These are phyloP conservation scores for Beroe forskalii DNA, from an alignment of 37 sponge, comb jelly and placozoan genomes.

Conservation along the genomic window DNA sequence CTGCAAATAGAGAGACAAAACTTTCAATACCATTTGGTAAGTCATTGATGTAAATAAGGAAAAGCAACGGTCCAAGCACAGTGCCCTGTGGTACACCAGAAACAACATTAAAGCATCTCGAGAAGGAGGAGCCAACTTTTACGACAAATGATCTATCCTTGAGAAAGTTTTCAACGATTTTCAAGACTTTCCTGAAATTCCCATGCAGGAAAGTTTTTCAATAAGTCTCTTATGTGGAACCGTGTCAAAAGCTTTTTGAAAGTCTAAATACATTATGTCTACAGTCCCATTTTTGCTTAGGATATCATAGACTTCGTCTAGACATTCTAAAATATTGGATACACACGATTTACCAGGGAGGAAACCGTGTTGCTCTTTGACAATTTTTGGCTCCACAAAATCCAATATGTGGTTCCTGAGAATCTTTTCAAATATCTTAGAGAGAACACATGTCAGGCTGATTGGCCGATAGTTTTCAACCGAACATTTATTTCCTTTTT, in stretches of 20 bases:
- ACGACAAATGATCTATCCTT: slow-evolving; percentile 11
- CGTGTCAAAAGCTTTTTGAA: slow-evolving; percentile 34
- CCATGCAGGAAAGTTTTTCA: neutral
- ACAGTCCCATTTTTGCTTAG: neutral
- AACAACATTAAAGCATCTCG: neutral
- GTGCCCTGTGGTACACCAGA: slow-evolving; percentile 9
- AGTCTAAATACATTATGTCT: neutral
- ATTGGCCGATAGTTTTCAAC: neutral
- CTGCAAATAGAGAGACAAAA: slow-evolving; percentile 1
- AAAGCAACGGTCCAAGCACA: neutral
- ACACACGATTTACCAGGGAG: neutral
- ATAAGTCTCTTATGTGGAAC: neutral
- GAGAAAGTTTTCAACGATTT: slow-evolving; percentile 48
- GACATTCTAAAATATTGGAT: neutral
- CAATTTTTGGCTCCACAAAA: neutral
- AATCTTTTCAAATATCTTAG: neutral
- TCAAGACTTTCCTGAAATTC: neutral
- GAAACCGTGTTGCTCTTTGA: neutral
- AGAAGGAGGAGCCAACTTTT: neutral
- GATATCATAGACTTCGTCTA: neutral
- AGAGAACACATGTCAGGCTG: neutral
- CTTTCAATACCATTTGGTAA: neutral
- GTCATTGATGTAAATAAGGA: slow-evolving; percentile 3
- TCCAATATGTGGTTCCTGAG: neutral
- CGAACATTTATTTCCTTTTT: neutral